Percentiles rank a stretch among this genome's conserved stretches.
phyloP scores from a whole-genome alignment of 2,888 invertebrate genomes.

The Yponomeuta cagnagella region DNA sequence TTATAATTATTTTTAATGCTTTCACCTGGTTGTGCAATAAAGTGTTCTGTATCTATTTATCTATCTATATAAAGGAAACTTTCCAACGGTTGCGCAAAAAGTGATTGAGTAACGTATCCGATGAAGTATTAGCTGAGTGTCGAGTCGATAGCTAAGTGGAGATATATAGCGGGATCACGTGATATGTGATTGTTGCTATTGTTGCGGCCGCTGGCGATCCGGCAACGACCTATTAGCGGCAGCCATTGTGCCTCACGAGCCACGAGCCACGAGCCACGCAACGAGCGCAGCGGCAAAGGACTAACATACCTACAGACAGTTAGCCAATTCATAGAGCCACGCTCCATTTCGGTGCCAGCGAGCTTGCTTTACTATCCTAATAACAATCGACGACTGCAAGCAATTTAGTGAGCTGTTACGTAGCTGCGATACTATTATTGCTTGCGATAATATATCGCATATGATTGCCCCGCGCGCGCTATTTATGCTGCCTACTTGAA shows the following conservation, averaged over 20 bases:
- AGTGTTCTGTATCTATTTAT: no score
- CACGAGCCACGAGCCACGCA: background rate
- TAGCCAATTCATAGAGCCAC: background rate
- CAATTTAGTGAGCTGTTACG: background rate
- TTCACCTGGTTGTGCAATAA: no score
- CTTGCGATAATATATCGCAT: background rate
- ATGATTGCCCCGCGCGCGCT: background rate
- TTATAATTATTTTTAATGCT: no score
- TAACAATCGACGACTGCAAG: background rate
- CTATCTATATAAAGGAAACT: no score
- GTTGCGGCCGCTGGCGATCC: background rate
- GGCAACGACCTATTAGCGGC: background rate
- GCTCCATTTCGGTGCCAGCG: background rate
- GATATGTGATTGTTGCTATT: background rate
- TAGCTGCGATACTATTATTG: background rate
- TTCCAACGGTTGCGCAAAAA: no score
- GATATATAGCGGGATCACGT: background rate
- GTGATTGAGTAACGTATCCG: background rate
- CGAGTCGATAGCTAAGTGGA: background rate
- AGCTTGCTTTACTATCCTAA: background rate
- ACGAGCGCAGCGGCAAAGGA: background rate
- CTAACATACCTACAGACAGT: background rate
- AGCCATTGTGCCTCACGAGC: background rate
- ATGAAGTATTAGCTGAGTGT: background rate
- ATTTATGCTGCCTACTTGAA: slow-evolving; percentile 1